These are phyloP conservation scores for Acomys russatus DNA, from an alignment of 2,797 vertebrate species.

Conservation along the genomic window DNA sequence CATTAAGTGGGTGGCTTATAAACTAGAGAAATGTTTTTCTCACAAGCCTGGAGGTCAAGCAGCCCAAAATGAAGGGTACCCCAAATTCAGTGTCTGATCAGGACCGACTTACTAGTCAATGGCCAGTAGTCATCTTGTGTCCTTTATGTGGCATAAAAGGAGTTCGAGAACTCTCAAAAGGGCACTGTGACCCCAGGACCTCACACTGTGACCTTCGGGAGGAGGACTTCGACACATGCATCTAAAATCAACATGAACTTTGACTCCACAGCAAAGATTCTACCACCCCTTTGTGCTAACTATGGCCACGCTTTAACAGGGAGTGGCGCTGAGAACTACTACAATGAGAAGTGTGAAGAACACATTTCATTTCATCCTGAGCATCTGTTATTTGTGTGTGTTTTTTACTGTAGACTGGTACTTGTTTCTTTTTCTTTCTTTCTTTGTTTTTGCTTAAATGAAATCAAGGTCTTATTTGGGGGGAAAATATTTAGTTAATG, in stretches of 20 bases:
- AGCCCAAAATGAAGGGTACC: neutral
- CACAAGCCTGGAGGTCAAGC: neutral
- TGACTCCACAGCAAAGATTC: neutral
- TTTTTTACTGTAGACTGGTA: neutral
- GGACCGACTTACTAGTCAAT: too few relatives aligned
- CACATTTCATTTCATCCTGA: neutral
- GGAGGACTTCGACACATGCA: neutral
- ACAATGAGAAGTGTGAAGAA: neutral
- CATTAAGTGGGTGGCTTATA: neutral
- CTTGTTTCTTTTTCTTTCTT: neutral
- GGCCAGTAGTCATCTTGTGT: neutral
- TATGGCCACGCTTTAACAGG: neutral
- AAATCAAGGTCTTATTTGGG: neutral
- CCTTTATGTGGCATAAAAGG: neutral
- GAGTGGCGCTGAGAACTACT: neutral
- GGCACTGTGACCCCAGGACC: neutral
- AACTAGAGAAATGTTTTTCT: neutral
- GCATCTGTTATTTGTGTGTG: neutral
- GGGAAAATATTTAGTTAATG: neutral
- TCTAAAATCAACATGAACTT: neutral
- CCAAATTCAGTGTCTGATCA: neutral
- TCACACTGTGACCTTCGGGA: neutral
- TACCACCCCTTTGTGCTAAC: neutral
- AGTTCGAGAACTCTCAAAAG: neutral
- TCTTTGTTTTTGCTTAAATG: neutral